Conservation (phyloP, 2,113 vertebrate genomes). For the Psilopogon haemacephalus region DNA sequence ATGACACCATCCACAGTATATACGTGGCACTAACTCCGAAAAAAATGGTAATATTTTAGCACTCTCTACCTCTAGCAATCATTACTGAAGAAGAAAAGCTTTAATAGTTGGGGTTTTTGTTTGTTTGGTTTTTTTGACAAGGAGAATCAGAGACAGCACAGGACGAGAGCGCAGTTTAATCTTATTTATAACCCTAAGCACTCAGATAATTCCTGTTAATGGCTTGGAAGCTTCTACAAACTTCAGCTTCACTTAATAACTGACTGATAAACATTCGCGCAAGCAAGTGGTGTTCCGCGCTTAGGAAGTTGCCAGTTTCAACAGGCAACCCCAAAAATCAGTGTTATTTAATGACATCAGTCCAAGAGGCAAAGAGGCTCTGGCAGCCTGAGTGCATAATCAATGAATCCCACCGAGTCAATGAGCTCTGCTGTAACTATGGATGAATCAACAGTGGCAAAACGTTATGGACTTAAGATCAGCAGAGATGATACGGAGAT, state of each 20-base stretch:
- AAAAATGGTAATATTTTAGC: not conserved
- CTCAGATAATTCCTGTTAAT: not conserved
- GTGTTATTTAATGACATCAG: not conserved
- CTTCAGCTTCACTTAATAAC: not conserved
- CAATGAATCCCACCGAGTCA: not conserved
- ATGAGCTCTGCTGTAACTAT: not conserved
- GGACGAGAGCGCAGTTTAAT: not conserved
- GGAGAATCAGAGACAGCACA: not conserved
- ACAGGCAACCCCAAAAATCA: not conserved
- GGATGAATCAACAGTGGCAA: constrained; percentile 19
- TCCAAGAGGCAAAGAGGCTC: not conserved
- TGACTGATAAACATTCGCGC: not conserved
- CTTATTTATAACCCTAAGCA: not conserved
- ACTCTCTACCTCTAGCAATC: not conserved
- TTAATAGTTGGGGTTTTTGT: not conserved
- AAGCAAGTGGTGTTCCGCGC: not conserved
- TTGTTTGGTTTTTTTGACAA: not conserved
- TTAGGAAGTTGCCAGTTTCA: too few species aligned
- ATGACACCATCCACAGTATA: not conserved
- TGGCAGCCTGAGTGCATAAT: not conserved
- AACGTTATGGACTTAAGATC: constrained; percentile 34
- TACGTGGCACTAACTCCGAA: not conserved
- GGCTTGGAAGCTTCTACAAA: not conserved
- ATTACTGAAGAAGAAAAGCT: not conserved
- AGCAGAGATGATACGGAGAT: constrained; percentile 29